These are phyloP conservation scores for Emesis russula DNA, from an alignment of 2,888 invertebrate species.

Conservation along the genomic window DNA sequence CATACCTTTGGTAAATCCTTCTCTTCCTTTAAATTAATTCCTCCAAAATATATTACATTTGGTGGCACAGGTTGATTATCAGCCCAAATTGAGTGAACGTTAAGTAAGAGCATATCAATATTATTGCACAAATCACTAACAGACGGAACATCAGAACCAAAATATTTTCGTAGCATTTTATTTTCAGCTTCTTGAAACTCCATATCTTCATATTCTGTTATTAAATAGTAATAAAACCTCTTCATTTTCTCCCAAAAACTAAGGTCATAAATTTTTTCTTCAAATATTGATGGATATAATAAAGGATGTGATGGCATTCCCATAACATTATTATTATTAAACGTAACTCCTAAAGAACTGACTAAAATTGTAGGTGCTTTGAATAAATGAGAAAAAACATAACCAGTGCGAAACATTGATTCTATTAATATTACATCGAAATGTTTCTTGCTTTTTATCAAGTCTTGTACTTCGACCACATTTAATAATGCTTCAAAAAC, in stretches of 20 bases:
- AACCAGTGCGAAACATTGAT: conserved; percentile 82
- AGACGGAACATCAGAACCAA: conserved; percentile 81
- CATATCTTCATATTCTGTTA: conserved; percentile 34
- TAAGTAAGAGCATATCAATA: conserved; percentile 91
- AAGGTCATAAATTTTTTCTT: conserved; percentile 86
- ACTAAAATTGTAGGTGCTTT: conserved; percentile 89
- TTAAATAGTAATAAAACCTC: conserved; percentile 83
- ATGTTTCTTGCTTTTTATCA: conserved; percentile 69
- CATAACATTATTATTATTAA: conserved; percentile 78
- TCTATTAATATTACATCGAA: conserved; percentile 91
- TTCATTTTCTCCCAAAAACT: conserved; percentile 88
- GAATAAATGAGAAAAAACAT: conserved; percentile 89
- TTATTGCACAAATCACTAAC: conserved; percentile 84
- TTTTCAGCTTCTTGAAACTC: conserved; percentile 27
- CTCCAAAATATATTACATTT: conserved; percentile 91
- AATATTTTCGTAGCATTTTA: conserved; percentile 63
- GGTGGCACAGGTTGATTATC: conserved; percentile 91
- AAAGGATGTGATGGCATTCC: conserved; percentile 89
- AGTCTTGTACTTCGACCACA: conserved; percentile 58
- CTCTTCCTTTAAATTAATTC: conserved; percentile 90
- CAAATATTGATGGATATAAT: conserved; percentile 85
- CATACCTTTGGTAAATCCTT: conserved; percentile 91
- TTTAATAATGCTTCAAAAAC: conserved; percentile 76
- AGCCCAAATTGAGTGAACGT: conserved; percentile 91
- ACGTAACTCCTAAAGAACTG: conserved; percentile 87